Evolutionary conservation across 2,113 vertebrate genomes (phyloP).

Genomic region (Ellobius talpinus): DNA sequence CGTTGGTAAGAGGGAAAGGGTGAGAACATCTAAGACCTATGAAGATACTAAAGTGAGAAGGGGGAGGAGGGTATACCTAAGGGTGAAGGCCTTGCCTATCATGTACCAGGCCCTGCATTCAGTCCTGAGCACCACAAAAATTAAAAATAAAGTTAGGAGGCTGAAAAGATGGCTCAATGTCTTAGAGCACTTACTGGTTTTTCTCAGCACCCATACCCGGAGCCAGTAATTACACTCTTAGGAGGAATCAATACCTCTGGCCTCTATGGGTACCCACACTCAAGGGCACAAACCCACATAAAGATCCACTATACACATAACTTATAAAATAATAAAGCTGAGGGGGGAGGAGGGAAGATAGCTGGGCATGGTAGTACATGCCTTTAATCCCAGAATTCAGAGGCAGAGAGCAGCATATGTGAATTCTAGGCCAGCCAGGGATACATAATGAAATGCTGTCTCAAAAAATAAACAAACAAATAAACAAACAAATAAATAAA

Average conservation of each 20-base stretch:
- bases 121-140: background rate
- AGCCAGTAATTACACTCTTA: background rate
- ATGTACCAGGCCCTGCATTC: background rate
- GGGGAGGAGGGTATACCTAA: background rate
- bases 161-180: background rate
- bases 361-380: background rate
- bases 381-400: background rate
- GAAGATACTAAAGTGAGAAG: slow-evolving; percentile 29
- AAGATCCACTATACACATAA: background rate
- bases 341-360: background rate
- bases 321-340: background rate
- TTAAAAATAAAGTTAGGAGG: background rate
- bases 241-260: background rate
- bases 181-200: background rate
- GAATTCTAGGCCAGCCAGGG: background rate
- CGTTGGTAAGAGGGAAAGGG: background rate
- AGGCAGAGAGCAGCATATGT: background rate
- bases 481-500: too few relatives aligned
- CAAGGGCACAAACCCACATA: background rate
- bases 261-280: background rate
- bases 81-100: background rate
- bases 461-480: background rate
- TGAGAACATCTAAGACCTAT: background rate
- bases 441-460: background rate
- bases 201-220: background rate